Evolutionary conservation across 2,113 vertebrate genomes (phyloP).

Genomic region (Neotoma lepida): DNA sequence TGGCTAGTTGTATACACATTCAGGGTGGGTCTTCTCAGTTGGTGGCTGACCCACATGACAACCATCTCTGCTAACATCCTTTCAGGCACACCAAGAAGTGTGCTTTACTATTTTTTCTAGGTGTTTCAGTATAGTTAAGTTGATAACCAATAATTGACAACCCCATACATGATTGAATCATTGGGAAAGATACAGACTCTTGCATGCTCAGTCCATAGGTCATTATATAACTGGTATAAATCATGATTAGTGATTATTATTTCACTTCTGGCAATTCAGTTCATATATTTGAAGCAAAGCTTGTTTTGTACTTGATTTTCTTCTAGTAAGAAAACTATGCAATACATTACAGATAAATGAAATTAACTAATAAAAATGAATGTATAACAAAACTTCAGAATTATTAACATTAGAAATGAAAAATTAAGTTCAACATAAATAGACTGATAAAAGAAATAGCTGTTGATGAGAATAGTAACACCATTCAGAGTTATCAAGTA

Average conservation of each 20-base stretch:
- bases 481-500: neutral
- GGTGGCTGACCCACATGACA: neutral
- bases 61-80: neutral
- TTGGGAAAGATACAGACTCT: neutral
- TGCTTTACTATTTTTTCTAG: neutral
- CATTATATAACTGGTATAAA: neutral
- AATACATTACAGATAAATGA: neutral
- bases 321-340: neutral
- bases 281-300: neutral
- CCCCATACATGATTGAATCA: neutral
- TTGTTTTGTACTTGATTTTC: neutral
- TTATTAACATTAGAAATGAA: neutral
- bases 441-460: neutral
- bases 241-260: neutral
- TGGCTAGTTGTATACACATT: neutral
- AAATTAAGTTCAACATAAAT: neutral
- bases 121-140: neutral
- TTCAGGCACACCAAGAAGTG: neutral
- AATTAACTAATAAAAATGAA: neutral
- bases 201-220: neutral
- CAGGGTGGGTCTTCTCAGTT: neutral
- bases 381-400: neutral
- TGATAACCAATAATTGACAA: neutral
- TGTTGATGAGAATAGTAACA: neutral
- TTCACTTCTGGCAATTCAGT: neutral